Base-by-base conservation (phyloP, 2,113 vertebrate species). In the Ciconia maguari region DNA sequence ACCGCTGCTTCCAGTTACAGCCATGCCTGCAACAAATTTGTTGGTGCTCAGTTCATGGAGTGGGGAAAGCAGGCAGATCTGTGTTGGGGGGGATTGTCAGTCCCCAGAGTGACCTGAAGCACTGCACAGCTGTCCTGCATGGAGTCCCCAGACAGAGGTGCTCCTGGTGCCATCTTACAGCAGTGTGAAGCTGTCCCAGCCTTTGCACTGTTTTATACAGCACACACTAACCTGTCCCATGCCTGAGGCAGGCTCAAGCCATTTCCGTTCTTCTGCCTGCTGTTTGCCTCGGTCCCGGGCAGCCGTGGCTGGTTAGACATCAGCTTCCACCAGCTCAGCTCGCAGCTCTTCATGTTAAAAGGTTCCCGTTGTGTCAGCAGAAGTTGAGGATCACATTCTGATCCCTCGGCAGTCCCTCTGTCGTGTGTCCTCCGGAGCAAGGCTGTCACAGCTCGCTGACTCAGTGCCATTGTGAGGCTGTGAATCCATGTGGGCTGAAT, bases 301-400 rank as follows among this genome's bases (percentile, higher is more conserved):
- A 92, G 62, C 66, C 5, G 2, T 48, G 71, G 58, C 49, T 79
- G 81, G 48, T 49, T 79, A 71, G 84, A 76, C 36, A 44, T 79
- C 81, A 76, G 69, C 74, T 91, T 83, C 57, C 61, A 93, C n/a
- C 70, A 79, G 87, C 84, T 89, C 84, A 85, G 46, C 74, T 93
- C 2, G 0, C 77, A 83, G 81, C 84, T 91, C 58, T 85, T 82
- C 75, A 49, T 0, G 0, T 88, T 46, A 16, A 32, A 55, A 77
- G 60, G 57, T 61, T 93, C 75, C 90, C 70, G 42, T 78, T 81
- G 48, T 44, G 38, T 89, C 74, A 83, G 83, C 83, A 79, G 76
- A 71, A 87, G 74, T 24, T 64, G 80, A 93, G 81, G 78, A 72
- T 91, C 65, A 29, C 1, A 0, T 61, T 48, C 4, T 10, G 57